phyloP scores from a whole-genome alignment of 2,113 vertebrate species.

The Okapia johnstoni region DNA sequence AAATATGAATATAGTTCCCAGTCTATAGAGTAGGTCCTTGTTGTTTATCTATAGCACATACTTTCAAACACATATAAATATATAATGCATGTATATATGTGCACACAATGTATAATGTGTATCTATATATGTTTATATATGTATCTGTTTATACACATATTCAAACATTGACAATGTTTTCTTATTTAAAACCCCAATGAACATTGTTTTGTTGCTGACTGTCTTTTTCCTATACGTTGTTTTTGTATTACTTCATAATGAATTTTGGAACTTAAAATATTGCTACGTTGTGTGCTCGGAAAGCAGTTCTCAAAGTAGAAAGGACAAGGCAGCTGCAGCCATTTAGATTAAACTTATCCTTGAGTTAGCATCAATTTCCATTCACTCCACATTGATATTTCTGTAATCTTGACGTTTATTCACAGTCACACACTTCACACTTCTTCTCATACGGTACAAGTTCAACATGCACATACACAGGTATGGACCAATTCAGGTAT shows the following conservation, averaged over 20 bases:
- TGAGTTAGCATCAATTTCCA: background rate
- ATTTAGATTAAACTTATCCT: background rate
- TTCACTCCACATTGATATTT: background rate
- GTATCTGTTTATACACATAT: background rate
- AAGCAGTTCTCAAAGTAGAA: background rate
- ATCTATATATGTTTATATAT: background rate
- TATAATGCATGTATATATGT: background rate
- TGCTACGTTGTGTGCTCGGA: background rate
- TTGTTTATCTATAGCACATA: background rate
- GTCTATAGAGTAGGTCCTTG: background rate
- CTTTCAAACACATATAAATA: background rate
- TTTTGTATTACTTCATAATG: background rate
- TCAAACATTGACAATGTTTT: background rate
- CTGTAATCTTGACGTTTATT: background rate
- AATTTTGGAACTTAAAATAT: background rate
- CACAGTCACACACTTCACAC: background rate
- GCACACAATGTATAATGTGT: background rate
- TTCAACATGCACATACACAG: accelerated
- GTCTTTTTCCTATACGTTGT: background rate
- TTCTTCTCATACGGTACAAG: background rate
- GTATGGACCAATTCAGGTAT: background rate
- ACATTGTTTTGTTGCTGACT: background rate
- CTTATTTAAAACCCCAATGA: background rate
- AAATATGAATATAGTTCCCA: background rate
- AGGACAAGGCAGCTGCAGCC: background rate